Evolutionary conservation across 2,113 vertebrate genomes (phyloP).

Genomic region (Xyliphius kryptos): DNA sequence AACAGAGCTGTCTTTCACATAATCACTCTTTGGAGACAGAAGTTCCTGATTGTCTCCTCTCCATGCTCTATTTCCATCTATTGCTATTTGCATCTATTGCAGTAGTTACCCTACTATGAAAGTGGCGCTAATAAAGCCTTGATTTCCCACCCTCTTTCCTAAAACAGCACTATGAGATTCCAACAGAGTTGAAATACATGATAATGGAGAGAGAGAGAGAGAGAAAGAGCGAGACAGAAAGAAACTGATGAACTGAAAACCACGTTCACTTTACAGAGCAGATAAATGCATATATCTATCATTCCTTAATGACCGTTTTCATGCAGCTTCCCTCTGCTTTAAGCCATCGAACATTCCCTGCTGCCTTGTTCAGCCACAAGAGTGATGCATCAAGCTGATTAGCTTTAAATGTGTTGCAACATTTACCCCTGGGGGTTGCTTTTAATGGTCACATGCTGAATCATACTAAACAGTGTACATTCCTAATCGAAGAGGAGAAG

Average conservation of each 20-base stretch:
- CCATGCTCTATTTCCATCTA: constrained; percentile 7
- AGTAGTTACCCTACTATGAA: not conserved
- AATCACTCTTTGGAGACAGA: too few relatives aligned
- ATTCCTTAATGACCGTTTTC: constrained; percentile 15
- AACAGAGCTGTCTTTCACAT: too few relatives aligned
- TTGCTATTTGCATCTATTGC: constrained; percentile 16
- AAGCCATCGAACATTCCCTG: not conserved
- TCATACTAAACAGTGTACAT: too few relatives aligned
- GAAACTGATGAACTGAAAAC: too few relatives aligned
- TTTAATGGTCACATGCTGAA: constrained; percentile 6
- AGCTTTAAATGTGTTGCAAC: constrained; percentile 18
- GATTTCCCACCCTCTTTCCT: not conserved
- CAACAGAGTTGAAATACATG: too few relatives aligned
- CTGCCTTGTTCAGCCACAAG: constrained; percentile 1
- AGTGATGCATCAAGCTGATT: constrained; percentile 18
- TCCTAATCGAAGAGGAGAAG: too few relatives aligned
- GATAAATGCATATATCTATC: constrained; percentile 11
- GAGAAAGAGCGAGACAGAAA: too few relatives aligned
- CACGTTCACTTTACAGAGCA: not conserved
- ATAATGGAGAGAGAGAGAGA: not conserved
- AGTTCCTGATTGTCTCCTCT: not conserved
- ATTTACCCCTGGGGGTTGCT: not conserved
- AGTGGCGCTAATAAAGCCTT: not conserved
- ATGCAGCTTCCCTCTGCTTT: not conserved
- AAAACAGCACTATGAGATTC: not conserved